Evolutionary conservation across 2,888 invertebrate genomes (phyloP), one percentile per base, ranked within the genome.

Genomic region (Hipparchia sbordonii): DNA sequence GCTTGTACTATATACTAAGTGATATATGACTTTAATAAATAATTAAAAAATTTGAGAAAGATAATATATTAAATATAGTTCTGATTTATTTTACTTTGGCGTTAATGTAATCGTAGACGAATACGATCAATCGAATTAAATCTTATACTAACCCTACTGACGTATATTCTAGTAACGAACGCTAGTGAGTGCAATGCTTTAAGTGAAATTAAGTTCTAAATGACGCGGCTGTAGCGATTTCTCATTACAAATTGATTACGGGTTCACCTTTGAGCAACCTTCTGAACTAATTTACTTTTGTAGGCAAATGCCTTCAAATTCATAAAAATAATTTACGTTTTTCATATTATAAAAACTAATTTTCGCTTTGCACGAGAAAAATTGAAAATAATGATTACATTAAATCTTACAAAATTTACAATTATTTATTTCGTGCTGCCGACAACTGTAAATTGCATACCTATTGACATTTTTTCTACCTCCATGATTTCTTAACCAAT

Each of bases 201-300:
- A 66, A 8, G 6, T 45, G 66, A 54, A 63, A 62, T 54, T 66
- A 66, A 52, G 54, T 52, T 45, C 33, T n/a, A 66, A 48, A 56
- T 39, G 54, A 54, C 54, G 39, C 45, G 54, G 63, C 63, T 9
- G 23, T 23, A 23, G 46, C 46, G 9, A 66, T 54, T 66, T 66
- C 54, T 54, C 66, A 54, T 66, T 66, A 66, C 39, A 66, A 66
- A 66, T 66, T 66, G 66, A 66, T 66, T 66, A 45, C 54, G 39
- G 45, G 12, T 66, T 54, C 54, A 66, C 66, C 66, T 66, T 39
- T 1, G 45, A 6, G 45, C 13, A n/a, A 54, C 66, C 66, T 66
- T 66, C 39, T 45, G 33, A 33, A 54, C 39, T 54, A 54, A 63
- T 63, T 48, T 63, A 3, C 48, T 23, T 13, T 63, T 63, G 46